Percentiles rank a stretch among this genome's conserved stretches.
Evolutionary conservation across 2,113 vertebrate species (phyloP).

Genomic region (Nicator chloris): DNA sequence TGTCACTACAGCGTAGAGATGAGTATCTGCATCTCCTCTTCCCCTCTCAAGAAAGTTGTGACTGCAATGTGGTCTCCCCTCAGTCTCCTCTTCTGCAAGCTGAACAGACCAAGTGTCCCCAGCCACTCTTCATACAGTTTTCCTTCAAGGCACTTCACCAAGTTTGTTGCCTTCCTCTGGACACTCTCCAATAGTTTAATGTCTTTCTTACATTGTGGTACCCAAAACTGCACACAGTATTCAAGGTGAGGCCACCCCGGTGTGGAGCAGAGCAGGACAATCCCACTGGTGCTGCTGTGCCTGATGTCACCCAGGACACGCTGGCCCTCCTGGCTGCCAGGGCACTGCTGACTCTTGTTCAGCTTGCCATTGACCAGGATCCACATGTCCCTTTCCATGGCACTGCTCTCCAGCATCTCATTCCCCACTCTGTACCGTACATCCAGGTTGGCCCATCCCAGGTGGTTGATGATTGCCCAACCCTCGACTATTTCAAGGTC

Average conservation of each 20-base stretch:
- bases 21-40: neutral
- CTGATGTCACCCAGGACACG: fast-evolving
- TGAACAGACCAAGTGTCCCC: neutral
- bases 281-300: neutral
- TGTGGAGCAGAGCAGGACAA: neutral
- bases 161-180: neutral
- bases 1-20: neutral
- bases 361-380: fast-evolving
- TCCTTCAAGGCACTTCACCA: neutral
- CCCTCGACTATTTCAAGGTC: neutral
- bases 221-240: neutral
- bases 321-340: neutral
- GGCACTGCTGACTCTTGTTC: neutral
- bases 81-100: neutral
- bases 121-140: neutral
- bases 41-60: neutral
- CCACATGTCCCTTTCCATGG: neutral
- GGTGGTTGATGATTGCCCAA: neutral
- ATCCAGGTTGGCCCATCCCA: neutral
- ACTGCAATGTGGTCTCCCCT: neutral
- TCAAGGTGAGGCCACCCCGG: neutral
- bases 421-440: too few relatives aligned
- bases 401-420: neutral
- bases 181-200: neutral
- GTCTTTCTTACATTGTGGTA: neutral